Percentiles rank a stretch among this genome's conserved stretches.
Conservation (phyloP, 1,140 invertebrate species). For the Cherax destructor region DNA sequence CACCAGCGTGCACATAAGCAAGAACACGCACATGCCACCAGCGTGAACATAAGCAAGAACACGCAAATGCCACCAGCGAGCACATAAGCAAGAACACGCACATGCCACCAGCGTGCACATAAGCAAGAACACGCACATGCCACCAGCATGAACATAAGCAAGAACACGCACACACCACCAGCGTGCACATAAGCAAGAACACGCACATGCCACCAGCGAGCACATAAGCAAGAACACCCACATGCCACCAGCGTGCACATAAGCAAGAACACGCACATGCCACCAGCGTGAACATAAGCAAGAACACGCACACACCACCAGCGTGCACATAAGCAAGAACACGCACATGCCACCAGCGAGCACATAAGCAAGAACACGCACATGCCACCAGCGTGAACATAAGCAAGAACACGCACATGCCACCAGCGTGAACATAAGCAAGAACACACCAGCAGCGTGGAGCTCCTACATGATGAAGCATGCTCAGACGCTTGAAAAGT, state of each 20-base stretch:
- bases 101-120: background rate
- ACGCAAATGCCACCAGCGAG: background rate
- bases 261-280: conserved; percentile 9
- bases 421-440: background rate
- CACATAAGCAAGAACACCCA: too few relatives aligned
- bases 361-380: background rate
- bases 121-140: background rate
- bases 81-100: background rate
- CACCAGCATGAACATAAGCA: background rate
- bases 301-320: background rate
- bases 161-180: conserved; percentile 9
- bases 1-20: background rate
- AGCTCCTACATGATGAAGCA: too few relatives aligned
- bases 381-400: background rate
- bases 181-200: too few relatives aligned
- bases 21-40: background rate
- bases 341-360: background rate
- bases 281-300: background rate
- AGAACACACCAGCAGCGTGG: background rate
- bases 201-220: background rate
- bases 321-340: background rate
- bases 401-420: background rate
- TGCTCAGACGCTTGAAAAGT: too few relatives aligned
- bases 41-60: background rate
- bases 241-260: background rate